Conservation (phyloP, 2,888 invertebrate genomes). For the Phymatocera aterrima region DNA sequence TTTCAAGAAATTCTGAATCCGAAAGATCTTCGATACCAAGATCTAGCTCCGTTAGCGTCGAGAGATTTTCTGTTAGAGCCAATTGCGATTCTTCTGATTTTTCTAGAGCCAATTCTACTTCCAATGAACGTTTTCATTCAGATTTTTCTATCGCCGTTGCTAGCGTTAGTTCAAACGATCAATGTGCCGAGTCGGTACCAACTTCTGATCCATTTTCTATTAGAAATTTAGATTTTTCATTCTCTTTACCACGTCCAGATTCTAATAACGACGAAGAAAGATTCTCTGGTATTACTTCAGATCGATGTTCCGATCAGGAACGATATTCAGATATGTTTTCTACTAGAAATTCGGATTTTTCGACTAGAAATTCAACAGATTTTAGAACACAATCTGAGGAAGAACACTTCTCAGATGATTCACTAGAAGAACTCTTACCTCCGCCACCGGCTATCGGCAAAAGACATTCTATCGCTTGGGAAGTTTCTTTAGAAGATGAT, state of each 20-base stretch:
- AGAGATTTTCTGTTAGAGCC: constrained; percentile 71
- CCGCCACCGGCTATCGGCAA: constrained; percentile 79
- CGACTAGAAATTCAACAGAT: constrained; percentile 70
- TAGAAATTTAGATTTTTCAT: constrained; percentile 64
- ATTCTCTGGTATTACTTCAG: constrained; percentile 65
- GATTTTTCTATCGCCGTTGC: constrained; percentile 72
- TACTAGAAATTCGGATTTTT: constrained; percentile 67
- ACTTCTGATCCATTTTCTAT: constrained; percentile 71
- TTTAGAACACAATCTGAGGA: constrained; percentile 75
- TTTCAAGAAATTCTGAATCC: constrained; percentile 62
- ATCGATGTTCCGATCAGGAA: constrained; percentile 66
- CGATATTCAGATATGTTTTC: constrained; percentile 51
- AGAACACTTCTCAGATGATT: constrained; percentile 89
- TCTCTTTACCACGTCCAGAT: constrained; percentile 65
- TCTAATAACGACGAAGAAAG: constrained; percentile 66
- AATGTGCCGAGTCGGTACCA: constrained; percentile 67
- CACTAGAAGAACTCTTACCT: constrained; percentile 86
- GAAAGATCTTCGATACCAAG: constrained; percentile 71
- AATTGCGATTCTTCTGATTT: constrained; percentile 73
- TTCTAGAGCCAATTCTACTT: constrained; percentile 71
- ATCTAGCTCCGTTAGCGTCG: constrained; percentile 71
- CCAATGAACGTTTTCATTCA: constrained; percentile 72
- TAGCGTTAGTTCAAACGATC: constrained; percentile 71
- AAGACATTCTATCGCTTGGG: constrained; percentile 91
- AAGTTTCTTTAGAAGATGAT: constrained; percentile 87